Conservation (phyloP, 2,797 vertebrate genomes). For the Artibeus jamaicensis region DNA sequence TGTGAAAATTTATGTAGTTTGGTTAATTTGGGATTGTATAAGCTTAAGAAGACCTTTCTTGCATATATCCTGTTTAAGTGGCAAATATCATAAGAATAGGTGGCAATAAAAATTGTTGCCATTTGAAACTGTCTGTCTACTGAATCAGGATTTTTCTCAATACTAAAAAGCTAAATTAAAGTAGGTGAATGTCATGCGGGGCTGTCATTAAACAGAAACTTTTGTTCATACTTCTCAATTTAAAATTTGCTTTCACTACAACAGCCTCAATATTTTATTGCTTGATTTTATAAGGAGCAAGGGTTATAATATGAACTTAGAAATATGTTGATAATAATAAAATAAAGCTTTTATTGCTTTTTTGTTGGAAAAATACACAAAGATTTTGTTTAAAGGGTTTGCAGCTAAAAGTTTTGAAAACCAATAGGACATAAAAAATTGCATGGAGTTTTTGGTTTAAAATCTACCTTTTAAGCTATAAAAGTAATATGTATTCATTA, state of each 20-base stretch:
- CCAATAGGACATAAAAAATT: not conserved
- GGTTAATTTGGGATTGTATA: not conserved
- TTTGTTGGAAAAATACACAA: not conserved
- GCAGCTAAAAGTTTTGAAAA: not conserved
- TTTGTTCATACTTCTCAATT: not conserved
- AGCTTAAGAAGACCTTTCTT: not conserved
- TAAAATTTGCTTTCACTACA: conserved; percentile 31
- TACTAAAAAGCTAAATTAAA: not conserved
- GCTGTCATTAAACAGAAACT: not conserved
- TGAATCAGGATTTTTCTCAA: conserved; percentile 4
- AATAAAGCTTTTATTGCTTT: not conserved
- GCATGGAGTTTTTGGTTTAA: not conserved
- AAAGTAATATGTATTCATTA: not conserved
- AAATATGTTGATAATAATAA: not conserved
- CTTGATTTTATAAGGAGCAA: not conserved
- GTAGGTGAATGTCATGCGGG: not conserved
- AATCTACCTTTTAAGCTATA: not conserved
- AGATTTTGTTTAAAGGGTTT: not conserved
- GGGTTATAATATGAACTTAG: not conserved
- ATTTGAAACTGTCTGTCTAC: not conserved
- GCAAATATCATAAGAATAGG: not conserved
- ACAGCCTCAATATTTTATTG: not conserved
- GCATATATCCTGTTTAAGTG: not conserved
- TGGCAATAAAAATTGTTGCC: not conserved
- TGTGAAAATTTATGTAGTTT: not conserved